Evolutionary conservation across 2,888 invertebrate species (phyloP).

Genomic region (Andrena chrysosceles): DNA sequence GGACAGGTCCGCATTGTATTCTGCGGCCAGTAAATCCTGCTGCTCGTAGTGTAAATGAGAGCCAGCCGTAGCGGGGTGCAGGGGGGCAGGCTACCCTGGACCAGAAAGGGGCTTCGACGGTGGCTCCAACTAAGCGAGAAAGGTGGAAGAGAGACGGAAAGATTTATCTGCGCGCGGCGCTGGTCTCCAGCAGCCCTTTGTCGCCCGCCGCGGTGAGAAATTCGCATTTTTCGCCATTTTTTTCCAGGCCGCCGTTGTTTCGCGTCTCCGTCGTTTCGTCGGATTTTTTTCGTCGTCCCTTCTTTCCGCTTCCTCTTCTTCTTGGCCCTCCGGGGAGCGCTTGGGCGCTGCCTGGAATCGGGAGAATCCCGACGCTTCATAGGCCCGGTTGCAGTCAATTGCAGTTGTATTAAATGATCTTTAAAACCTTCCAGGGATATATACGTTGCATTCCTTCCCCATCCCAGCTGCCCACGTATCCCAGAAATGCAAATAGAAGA

Average conservation of each 20-base stretch:
- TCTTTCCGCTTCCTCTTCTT: background rate
- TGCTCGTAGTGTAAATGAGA: conserved; percentile 84
- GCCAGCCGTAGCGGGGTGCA: conserved; percentile 55
- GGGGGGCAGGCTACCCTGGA: conserved; percentile 43
- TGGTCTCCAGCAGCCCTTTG: conserved; percentile 78
- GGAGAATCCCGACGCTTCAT: background rate
- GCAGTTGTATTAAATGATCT: background rate
- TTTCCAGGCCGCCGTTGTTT: conserved; percentile 66
- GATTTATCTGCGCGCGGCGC: conserved; percentile 77
- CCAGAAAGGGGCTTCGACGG: conserved; percentile 62
- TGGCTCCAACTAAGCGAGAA: conserved; percentile 45
- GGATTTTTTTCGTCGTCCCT: conserved; percentile 38
- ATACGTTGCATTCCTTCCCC: background rate
- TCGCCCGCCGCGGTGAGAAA: conserved; percentile 83
- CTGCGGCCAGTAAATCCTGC: conserved; percentile 84
- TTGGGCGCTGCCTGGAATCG: background rate
- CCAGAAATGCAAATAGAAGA: background rate
- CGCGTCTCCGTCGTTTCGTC: conserved; percentile 28
- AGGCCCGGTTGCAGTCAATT: background rate
- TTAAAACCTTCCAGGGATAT: background rate
- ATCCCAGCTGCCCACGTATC: background rate
- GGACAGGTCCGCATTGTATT: conserved; percentile 85
- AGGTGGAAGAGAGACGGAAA: conserved; percentile 68
- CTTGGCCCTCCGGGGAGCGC: background rate
- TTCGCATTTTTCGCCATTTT: conserved; percentile 83